Evolutionary conservation across 1,140 invertebrate genomes (phyloP), one percentile per base, ranked within the genome.

Genomic region (Meloidogyne floridensis): DNA sequence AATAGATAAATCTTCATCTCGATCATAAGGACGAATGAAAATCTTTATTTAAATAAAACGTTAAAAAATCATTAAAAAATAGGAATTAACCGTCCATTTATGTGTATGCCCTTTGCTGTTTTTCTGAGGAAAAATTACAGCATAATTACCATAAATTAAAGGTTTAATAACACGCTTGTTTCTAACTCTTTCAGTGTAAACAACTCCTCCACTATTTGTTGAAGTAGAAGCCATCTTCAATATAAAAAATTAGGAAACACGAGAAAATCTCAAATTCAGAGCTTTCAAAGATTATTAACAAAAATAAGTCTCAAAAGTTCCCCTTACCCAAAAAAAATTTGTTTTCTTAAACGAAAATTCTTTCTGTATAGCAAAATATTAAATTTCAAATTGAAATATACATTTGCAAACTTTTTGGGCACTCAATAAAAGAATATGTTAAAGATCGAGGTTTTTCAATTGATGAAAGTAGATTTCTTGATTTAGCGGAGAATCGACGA

Each of bases 101-200:
- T 99, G 98, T 1, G 98, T 99, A 88, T 99, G 97, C 0, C 96
- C 96, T 92, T 99, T 96, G 91, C 96, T 95, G 89, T 98, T 96
- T n/a, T 98, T 99, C 87, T 97, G 95, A 0, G 96, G 96, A 92
- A 99, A 97, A 90, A 96, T 96, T 82, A 95, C 92, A 0, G 97
- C 95, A 80, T 96, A 92, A 90, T 99, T 99, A 4, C 97, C 98
- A 91, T 97, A 98, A 5, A 99, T 94, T 88, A 99, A 94, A 18
- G 97, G 95, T 90, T 99, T 99, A 0, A 98, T 93, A 84, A 98
- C 94, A 10, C 74, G 73, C 10, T 84, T 72, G 42, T 83, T 74
- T 20, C 75, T 59, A 71, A 84, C 59, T 76, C 82, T 51, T 80
- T 83, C 81, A 15, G 83, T 83, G 18, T 76, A 74, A 53, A 69